phyloP scores from a whole-genome alignment of 2,113 vertebrate genomes.

The Anolis sagrei region DNA sequence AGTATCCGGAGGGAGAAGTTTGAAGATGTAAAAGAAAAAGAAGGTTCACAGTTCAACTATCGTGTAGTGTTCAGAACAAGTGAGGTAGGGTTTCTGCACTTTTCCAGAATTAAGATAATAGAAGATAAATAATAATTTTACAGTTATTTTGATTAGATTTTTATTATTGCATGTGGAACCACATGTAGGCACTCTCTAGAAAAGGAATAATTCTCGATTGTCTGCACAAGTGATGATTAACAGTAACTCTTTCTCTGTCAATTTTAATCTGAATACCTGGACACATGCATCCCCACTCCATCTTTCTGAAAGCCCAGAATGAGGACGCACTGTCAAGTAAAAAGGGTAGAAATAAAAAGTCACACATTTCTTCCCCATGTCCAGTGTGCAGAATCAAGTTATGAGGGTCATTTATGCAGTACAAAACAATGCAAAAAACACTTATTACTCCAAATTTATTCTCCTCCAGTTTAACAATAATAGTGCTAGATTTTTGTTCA shows the following conservation, averaged over 20 bases:
- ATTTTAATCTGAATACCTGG: background rate
- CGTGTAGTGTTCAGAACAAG: constrained; percentile 95
- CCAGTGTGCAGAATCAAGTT: background rate
- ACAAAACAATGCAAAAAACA: background rate
- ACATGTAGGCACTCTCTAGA: background rate
- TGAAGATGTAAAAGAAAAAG: constrained; percentile 94
- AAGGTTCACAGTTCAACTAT: constrained; percentile 93
- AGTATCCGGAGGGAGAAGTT: constrained; percentile 93
- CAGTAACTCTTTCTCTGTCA: background rate
- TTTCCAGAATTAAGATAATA: constrained; percentile 9
- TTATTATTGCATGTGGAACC: background rate
- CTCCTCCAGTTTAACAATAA: background rate
- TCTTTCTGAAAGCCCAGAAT: background rate
- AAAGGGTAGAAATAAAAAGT: background rate
- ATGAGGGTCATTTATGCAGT: background rate
- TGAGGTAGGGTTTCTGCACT: constrained; percentile 81
- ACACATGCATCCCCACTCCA: background rate
- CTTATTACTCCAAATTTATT: background rate
- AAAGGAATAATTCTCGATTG: background rate
- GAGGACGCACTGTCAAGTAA: background rate
- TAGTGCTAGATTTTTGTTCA: no score
- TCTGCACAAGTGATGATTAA: background rate
- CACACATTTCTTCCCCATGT: background rate
- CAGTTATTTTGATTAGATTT: background rate
- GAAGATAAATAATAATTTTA: background rate